phyloP scores from a whole-genome alignment of 2,113 vertebrate species.

The Trinectes maculatus region DNA sequence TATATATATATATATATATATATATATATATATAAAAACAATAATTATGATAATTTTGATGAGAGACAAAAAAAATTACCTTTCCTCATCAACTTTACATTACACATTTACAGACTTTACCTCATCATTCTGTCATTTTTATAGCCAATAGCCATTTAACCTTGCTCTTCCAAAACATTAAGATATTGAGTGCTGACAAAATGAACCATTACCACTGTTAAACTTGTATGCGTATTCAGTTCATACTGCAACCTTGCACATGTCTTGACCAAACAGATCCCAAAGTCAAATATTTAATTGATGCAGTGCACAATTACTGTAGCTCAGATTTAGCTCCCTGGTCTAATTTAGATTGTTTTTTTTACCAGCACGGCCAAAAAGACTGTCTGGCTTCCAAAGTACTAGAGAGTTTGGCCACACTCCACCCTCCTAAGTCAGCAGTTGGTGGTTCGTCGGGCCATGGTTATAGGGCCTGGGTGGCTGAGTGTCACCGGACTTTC shows the following conservation, averaged over 20 bases:
- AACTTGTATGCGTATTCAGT: slow-evolving; percentile 43
- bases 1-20: no score
- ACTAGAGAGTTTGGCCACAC: slow-evolving; percentile 57
- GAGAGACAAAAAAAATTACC: no score
- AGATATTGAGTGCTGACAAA: no score
- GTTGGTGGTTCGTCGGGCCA: slow-evolving; percentile 62
- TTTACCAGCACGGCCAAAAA: slow-evolving; percentile 37
- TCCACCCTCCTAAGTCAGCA: slow-evolving; percentile 60
- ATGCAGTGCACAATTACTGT: slow-evolving; percentile 55
- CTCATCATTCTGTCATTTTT: no score
- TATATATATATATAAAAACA: no score
- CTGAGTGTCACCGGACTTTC: slow-evolving; percentile 71
- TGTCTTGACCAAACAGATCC: slow-evolving; percentile 12
- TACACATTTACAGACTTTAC: no score
- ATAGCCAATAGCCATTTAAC: no score
- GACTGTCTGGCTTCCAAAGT: slow-evolving; percentile 53
- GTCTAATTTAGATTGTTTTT: slow-evolving; percentile 66
- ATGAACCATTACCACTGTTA: no score
- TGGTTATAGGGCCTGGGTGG: slow-evolving; percentile 54
- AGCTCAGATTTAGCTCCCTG: slow-evolving; percentile 46
- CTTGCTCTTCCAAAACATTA: no score
- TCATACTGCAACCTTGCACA: slow-evolving; percentile 15
- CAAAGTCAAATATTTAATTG: slow-evolving; percentile 30
- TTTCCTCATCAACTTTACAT: no score
- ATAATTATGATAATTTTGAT: no score